Conservation (phyloP, 1,140 invertebrate genomes). For the Medauroidea extradentata region DNA sequence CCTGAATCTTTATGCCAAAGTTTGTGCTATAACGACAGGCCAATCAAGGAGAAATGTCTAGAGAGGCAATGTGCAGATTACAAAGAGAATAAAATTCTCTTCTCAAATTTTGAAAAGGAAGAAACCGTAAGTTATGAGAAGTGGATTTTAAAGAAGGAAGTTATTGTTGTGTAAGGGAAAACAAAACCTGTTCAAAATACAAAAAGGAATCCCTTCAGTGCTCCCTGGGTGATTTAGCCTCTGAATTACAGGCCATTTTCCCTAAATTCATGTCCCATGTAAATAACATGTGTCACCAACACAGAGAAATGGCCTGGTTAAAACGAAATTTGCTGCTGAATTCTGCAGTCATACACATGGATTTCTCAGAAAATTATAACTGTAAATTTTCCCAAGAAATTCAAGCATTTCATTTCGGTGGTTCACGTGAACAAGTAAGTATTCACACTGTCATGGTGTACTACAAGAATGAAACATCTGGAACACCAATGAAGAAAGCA, state of each 20-base stretch:
- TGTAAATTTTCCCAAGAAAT: slow-evolving; percentile 37
- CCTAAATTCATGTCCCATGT: slow-evolving; percentile 23
- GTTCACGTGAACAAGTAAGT: slow-evolving; percentile 31
- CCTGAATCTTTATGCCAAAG: too few species aligned
- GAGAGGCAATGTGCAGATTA: background rate
- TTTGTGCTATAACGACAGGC: slow-evolving; percentile 2
- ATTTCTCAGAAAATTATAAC: slow-evolving; percentile 37
- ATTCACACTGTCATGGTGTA: slow-evolving; percentile 37
- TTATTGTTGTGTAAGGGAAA: slow-evolving; percentile 13
- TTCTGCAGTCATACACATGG: slow-evolving; percentile 32
- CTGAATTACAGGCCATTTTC: slow-evolving; percentile 13
- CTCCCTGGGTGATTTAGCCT: slow-evolving; percentile 19
- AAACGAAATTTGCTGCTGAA: slow-evolving; percentile 30
- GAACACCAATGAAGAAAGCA: slow-evolving; percentile 22
- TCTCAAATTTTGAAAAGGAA: slow-evolving; percentile 11
- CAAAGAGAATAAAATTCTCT: slow-evolving; percentile 10
- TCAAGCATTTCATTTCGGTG: slow-evolving; percentile 36
- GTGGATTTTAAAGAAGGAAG: slow-evolving; percentile 13
- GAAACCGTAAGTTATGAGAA: slow-evolving; percentile 17
- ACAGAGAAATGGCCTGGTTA: slow-evolving; percentile 26
- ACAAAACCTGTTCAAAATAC: slow-evolving; percentile 8
- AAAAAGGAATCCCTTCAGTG: slow-evolving; percentile 20
- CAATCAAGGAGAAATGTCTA: background rate
- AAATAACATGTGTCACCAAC: slow-evolving; percentile 30
- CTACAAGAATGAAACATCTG: slow-evolving; percentile 18